These are phyloP conservation scores for Borostomias antarcticus DNA, from an alignment of 2,797 vertebrate species.

Conservation along the genomic window DNA sequence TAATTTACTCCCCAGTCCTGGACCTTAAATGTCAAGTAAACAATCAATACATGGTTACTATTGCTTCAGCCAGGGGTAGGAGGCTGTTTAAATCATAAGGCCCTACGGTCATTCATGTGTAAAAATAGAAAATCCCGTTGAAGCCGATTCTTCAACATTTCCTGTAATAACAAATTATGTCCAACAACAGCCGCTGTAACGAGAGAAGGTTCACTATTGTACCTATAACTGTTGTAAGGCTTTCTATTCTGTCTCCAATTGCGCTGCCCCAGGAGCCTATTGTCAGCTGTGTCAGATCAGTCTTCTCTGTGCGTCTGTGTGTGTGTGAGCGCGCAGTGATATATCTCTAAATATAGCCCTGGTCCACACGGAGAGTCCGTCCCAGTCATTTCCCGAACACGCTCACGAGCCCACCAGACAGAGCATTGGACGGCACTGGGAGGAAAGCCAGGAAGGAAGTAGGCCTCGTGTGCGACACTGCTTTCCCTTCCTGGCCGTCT, in stretches of 20 bases:
- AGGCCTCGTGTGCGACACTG: not conserved
- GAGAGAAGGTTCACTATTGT: not conserved
- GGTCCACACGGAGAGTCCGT: not conserved
- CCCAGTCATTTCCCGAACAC: not conserved
- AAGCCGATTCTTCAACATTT: not conserved
- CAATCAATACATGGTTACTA: no score
- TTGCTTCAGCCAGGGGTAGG: no score
- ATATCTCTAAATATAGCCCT: slow-evolving; percentile 7
- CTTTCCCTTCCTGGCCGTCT: not conserved
- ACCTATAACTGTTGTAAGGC: not conserved
- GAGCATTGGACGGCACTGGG: not conserved
- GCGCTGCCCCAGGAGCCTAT: slow-evolving; percentile 2
- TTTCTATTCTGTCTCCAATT: not conserved
- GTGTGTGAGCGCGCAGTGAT: not conserved
- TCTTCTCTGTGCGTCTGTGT: no score
- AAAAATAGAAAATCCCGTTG: no score
- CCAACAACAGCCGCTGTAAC: not conserved
- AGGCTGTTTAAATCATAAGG: no score
- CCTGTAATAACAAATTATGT: not conserved
- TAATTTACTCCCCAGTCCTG: no score
- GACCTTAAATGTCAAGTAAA: no score
- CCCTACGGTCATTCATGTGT: no score
- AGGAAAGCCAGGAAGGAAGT: slow-evolving; percentile 2
- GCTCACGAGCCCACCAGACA: not conserved
- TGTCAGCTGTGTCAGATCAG: not conserved